Evolutionary conservation across 2,797 vertebrate genomes (phyloP), one percentile per base, ranked within the genome.

Genomic region (Pseudopleuronectes americanus): DNA sequence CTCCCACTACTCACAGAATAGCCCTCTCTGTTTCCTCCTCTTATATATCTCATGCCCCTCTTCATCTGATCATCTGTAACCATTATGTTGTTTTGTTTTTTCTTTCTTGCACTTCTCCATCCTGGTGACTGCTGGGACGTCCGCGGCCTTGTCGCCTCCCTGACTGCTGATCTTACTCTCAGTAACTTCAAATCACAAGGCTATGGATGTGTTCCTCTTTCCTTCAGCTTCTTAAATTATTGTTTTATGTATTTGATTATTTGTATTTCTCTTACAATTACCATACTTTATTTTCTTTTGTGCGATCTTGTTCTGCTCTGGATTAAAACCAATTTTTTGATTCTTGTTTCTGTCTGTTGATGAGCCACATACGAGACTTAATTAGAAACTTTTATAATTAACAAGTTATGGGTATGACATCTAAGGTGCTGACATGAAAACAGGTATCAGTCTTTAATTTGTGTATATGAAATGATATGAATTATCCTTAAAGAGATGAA

Each of bases 61-160:
- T 76, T 88, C 72, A 63, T 85, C 8, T 77, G 81, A 85, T 90
- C 86, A 79, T 78, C 72, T 75, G 59, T 83, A 87, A 91, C 74
- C 84, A 69, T 89, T 84, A 81, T 80, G 80, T 84, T 84, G 6
- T 57, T 41, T 57, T 57, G 14, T 86, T 31, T 19, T 45, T 19
- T 19, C 2, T 19, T 19, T 19, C 43, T 89, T 76, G 26, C 77
- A 73, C 76, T 74, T 76, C 57, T 54, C 69, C 75, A 49, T 90
- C 77, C 78, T 79, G 76, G 72, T 80, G 79, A 71, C 61, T 81
- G 69, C 86, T 64, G 31, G 56, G 63, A 61, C 28, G 75, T 74
- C 84, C 64, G 24, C 23, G 51, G 84, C 72, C 62, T 61, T 66
- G 71, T 84, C 73, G 57, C 77, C 78, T 74, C 66, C 19, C 59